A percentile compares a stretch with the other conserved stretches of the same genome.
Evolutionary conservation across 2,888 invertebrate species (phyloP).

Genomic region (Nomada flava): DNA sequence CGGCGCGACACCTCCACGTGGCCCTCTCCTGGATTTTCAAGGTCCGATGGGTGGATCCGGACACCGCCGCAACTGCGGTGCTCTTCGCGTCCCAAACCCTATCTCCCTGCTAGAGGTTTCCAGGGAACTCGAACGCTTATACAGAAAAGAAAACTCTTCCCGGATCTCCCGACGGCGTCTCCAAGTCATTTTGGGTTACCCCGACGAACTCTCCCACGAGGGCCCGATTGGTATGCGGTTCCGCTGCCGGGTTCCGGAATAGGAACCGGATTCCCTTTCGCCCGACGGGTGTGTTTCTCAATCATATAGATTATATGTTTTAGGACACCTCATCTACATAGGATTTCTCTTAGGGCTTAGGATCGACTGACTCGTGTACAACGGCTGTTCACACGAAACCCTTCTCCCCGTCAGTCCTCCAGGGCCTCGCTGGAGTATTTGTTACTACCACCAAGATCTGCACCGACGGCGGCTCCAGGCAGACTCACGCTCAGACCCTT

Average conservation of each 20-base stretch:
- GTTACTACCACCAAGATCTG: conserved; percentile 86
- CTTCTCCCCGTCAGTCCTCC: conserved; percentile 87
- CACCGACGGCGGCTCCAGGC: conserved; percentile 80
- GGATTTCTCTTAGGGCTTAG: conserved; percentile 84
- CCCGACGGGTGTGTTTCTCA: conserved; percentile 83
- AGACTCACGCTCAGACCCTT: conserved; percentile 82
- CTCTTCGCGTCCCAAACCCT: no score
- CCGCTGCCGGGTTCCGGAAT: conserved; percentile 73
- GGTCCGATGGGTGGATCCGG: no score
- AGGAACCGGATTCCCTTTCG: conserved; percentile 85
- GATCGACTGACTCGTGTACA: conserved; percentile 87
- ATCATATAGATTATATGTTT: conserved; percentile 80
- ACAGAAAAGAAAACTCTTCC: conserved; percentile 82
- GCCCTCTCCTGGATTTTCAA: no score
- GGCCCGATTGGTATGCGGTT: conserved; percentile 82
- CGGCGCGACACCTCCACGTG: no score
- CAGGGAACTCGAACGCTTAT: no score
- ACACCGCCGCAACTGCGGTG: no score
- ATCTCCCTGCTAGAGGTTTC: no score
- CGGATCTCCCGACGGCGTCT: no score
- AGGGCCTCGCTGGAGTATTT: conserved; percentile 87
- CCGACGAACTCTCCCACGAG: conserved; percentile 83
- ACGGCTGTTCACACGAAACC: conserved; percentile 88
- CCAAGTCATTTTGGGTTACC: conserved; percentile 84
- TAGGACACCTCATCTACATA: conserved; percentile 4